Conservation (phyloP, 2,888 invertebrate species). For the Acanthosepion lycidas region DNA sequence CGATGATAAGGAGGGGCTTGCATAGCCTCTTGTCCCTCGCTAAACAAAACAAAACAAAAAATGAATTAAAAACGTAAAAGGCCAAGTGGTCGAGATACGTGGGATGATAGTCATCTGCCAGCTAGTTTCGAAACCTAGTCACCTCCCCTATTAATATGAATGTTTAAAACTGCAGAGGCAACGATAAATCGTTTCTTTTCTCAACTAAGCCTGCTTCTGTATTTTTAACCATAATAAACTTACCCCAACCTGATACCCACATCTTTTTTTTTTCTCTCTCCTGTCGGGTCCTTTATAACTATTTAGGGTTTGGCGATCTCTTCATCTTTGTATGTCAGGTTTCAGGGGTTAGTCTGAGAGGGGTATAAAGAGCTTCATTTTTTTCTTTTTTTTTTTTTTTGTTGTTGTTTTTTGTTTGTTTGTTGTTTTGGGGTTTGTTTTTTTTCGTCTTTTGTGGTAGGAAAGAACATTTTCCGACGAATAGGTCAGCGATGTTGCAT, state of each 20-base stretch:
- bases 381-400: too few relatives aligned
- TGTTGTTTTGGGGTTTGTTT: background rate
- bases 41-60: background rate
- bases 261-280: background rate
- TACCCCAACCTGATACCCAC: background rate
- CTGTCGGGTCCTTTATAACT: background rate
- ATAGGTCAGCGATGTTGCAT: background rate
- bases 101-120: background rate
- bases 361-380: background rate
- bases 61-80: background rate
- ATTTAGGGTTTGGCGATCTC: background rate
- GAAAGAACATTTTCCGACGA: background rate
- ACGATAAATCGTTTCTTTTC: background rate
- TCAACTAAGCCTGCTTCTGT: background rate
- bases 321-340: background rate
- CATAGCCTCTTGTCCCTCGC: background rate
- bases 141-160: background rate
- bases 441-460: background rate
- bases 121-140: background rate
- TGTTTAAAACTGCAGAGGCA: background rate
- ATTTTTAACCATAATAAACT: background rate
- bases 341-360: background rate
- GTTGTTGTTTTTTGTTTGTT: too few relatives aligned
- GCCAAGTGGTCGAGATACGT: conserved; percentile 13
- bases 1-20: background rate